Base-by-base conservation (phyloP, 2,888 invertebrate species). In the Rhabditophanes sp. region DNA sequence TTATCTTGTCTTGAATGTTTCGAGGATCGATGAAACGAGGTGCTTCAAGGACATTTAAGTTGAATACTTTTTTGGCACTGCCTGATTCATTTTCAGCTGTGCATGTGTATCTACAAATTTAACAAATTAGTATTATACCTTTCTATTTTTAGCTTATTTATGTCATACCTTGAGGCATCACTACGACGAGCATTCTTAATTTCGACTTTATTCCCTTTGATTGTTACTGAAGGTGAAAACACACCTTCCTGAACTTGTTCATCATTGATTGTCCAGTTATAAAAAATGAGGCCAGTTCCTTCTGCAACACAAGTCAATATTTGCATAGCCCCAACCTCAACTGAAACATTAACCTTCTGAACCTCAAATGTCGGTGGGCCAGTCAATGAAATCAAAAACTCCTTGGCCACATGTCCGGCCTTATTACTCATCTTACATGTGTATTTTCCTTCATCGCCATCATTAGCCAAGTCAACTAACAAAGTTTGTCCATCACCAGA, bases 91-190 rank as follows among this genome's bases (percentile, higher is more conserved):
- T 77, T 26, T 52, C 64, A 2, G 72, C 75, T 6, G 67, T 48
- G 51, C 77, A 77, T 2, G 66, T 68, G 21, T 42, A 41, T 25
- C n/a, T n/a, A n/a, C n/a, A n/a, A n/a, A n/a, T n/a, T n/a, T n/a
- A n/a, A n/a, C n/a, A n/a, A n/a, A n/a, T n/a, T n/a, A n/a, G n/a
- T n/a, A n/a, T n/a, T n/a, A n/a, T n/a, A n/a, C n/a, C n/a, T n/a
- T n/a, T n/a, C n/a, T n/a, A n/a, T n/a, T n/a, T n/a, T n/a, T n/a
- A n/a, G n/a, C n/a, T n/a, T n/a, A n/a, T n/a, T n/a, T n/a, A n/a
- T n/a, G n/a, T n/a, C n/a, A 50, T 75, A 76, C 14, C 70, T 66
- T 1, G 76, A 76, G 23, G 72, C 70, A 59, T 76, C 74, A n/a
- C 37, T 44, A 20, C 55, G 26, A 5, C 50, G 45, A 3, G 52